Percentiles rank a stretch among this genome's conserved stretches.
phyloP scores from a whole-genome alignment of 2,888 invertebrate species.

The Xanthorhoe spadicearia region DNA sequence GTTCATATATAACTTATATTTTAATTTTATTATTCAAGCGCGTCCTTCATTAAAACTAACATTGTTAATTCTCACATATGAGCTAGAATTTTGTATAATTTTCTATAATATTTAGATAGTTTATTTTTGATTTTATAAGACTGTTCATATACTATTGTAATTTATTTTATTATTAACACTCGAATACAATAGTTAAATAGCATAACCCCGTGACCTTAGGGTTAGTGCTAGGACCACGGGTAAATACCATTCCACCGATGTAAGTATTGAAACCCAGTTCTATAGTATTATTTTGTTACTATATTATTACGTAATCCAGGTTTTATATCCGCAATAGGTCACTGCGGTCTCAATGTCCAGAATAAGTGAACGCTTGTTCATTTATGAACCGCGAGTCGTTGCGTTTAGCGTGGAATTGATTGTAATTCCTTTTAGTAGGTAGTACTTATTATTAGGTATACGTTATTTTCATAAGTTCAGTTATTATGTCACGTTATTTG shows the following conservation, averaged over 20 bases:
- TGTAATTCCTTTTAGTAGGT: slow-evolving; percentile 54
- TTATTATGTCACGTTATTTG: slow-evolving; percentile 76
- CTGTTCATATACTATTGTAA: slow-evolving; percentile 66
- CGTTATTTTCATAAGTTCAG: slow-evolving; percentile 66
- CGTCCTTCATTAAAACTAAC: slow-evolving; percentile 59
- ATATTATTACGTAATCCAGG: slow-evolving; percentile 36
- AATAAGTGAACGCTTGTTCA: slow-evolving; percentile 3
- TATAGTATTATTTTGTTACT: slow-evolving; percentile 70
- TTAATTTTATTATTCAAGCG: slow-evolving; percentile 57
- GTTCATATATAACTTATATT: slow-evolving; percentile 53
- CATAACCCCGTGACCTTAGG: background rate
- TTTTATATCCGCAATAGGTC: slow-evolving; percentile 12
- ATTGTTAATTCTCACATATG: slow-evolving; percentile 53
- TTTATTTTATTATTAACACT: slow-evolving; percentile 67
- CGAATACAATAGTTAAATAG: slow-evolving; percentile 60
- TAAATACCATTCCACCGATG: slow-evolving; percentile 78
- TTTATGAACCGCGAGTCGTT: slow-evolving; percentile 5
- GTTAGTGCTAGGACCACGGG: slow-evolving; percentile 5
- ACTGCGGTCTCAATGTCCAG: slow-evolving; percentile 17
- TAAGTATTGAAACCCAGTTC: slow-evolving; percentile 73
- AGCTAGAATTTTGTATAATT: slow-evolving; percentile 64
- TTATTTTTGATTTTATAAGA: slow-evolving; percentile 74
- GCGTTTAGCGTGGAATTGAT: slow-evolving; percentile 36
- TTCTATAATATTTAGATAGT: slow-evolving; percentile 65
- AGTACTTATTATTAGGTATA: slow-evolving; percentile 64